Percentiles rank a stretch among this genome's conserved stretches.
Evolutionary conservation across 2,113 vertebrate species (phyloP).

Genomic region (Pimephales promelas): DNA sequence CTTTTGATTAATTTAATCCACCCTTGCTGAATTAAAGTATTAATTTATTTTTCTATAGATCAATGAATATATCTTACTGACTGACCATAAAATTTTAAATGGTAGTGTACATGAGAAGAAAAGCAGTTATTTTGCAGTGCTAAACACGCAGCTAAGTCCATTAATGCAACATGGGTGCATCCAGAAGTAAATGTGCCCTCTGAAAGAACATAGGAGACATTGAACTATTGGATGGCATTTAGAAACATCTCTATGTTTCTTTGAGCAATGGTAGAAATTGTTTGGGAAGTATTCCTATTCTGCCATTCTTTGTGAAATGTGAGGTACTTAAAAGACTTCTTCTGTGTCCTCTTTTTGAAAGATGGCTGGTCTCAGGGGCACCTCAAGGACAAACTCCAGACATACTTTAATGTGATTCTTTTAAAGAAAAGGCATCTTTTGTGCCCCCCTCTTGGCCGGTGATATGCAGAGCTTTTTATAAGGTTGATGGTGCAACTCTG

Average conservation of each 20-base stretch:
- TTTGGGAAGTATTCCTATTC: constrained; percentile 1
- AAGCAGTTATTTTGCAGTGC: background rate
- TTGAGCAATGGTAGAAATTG: background rate
- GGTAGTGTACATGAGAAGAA: background rate
- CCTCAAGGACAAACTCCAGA: constrained; percentile 34
- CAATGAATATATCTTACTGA: background rate
- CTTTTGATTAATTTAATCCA: background rate
- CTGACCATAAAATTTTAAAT: background rate
- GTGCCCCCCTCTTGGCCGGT: background rate
- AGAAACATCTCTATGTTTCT: background rate
- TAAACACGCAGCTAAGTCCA: no score
- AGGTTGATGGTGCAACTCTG: background rate
- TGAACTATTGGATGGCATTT: no score
- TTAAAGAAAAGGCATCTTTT: constrained; percentile 3
- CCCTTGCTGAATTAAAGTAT: background rate
- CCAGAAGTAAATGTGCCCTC: background rate
- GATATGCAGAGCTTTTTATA: constrained; percentile 24
- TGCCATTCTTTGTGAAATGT: background rate
- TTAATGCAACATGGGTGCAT: background rate
- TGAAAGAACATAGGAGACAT: background rate
- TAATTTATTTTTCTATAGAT: background rate
- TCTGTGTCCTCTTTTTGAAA: constrained; percentile 22
- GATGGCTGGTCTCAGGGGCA: background rate
- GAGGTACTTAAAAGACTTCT: background rate
- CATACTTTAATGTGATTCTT: constrained; percentile 28